A percentile compares a stretch with the other conserved stretches of the same genome.
Evolutionary conservation across 1,140 invertebrate genomes (phyloP).

Genomic region (Rhynchophorus ferrugineus): DNA sequence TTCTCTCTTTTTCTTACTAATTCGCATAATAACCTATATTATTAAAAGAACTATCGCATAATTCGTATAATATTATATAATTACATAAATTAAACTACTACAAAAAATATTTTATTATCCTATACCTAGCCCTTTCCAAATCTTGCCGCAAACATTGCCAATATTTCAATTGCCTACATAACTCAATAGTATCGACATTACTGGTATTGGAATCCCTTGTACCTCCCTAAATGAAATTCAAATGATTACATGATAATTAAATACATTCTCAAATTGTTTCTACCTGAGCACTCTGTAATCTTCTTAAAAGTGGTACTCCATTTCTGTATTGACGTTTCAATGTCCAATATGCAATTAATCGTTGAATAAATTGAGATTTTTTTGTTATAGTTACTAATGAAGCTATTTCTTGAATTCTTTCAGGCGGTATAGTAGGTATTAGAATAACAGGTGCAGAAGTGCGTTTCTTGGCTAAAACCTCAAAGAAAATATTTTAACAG

Average conservation of each 20-base stretch:
- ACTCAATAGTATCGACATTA: constrained; percentile 56
- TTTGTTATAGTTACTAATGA: constrained; percentile 59
- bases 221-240: constrained; percentile 31
- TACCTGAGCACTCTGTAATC: constrained; percentile 64
- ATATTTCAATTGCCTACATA: constrained; percentile 85
- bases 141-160: constrained; percentile 93
- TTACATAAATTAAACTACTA: neutral
- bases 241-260: neutral
- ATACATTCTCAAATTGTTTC: neutral
- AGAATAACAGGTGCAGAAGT: constrained; percentile 84
- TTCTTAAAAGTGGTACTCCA: constrained; percentile 86
- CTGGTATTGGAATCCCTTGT: constrained; percentile 32
- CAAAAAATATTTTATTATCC: neutral
- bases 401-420: constrained; percentile 80
- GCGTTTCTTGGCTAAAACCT: constrained; percentile 67
- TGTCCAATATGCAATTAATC: constrained; percentile 89
- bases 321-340: constrained; percentile 92
- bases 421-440: constrained; percentile 88
- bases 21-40: constrained; percentile 69
- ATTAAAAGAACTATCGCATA: neutral
- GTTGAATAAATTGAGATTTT: constrained; percentile 80
- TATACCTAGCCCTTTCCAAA: constrained; percentile 76
- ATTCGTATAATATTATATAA: neutral
- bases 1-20: constrained; percentile 92
- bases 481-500: too few relatives aligned